Evolutionary conservation across 2,797 vertebrate genomes (phyloP).

Genomic region (Diceros bicornis): DNA sequence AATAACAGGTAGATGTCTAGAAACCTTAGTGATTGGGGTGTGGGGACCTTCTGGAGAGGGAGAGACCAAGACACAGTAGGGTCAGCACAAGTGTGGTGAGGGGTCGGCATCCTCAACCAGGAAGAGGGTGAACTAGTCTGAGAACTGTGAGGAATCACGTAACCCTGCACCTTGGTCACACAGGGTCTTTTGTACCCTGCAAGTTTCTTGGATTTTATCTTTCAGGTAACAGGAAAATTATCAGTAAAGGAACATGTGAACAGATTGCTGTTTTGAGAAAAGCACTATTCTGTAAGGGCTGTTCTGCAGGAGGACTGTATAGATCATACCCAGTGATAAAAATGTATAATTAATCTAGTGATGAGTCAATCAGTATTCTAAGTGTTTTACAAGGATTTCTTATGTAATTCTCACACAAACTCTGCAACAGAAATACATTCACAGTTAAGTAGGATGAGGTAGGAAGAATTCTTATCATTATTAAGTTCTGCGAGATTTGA

Average conservation of each 20-base stretch:
- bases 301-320: too few relatives aligned
- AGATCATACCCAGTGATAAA: not conserved
- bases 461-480: not conserved
- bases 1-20: not conserved
- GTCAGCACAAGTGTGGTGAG: too few relatives aligned
- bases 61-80: too few relatives aligned
- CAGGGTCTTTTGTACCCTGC: too few relatives aligned
- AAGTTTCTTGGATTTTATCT: not conserved
- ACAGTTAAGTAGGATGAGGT: not conserved
- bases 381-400: not conserved
- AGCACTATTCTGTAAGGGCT: not conserved
- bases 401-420: not conserved
- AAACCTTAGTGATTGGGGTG: not conserved
- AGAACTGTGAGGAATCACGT: too few relatives aligned
- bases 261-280: not conserved
- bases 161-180: too few relatives aligned
- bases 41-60: not conserved
- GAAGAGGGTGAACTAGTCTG: not conserved
- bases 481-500: not conserved
- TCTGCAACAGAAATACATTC: not conserved
- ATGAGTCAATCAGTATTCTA: too few relatives aligned
- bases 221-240: not conserved
- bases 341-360: rapidly evolving
- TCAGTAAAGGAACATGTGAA: not conserved
- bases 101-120: not conserved